Evolutionary conservation across 2,797 vertebrate genomes (phyloP).

Genomic region (Cuculus canorus): DNA sequence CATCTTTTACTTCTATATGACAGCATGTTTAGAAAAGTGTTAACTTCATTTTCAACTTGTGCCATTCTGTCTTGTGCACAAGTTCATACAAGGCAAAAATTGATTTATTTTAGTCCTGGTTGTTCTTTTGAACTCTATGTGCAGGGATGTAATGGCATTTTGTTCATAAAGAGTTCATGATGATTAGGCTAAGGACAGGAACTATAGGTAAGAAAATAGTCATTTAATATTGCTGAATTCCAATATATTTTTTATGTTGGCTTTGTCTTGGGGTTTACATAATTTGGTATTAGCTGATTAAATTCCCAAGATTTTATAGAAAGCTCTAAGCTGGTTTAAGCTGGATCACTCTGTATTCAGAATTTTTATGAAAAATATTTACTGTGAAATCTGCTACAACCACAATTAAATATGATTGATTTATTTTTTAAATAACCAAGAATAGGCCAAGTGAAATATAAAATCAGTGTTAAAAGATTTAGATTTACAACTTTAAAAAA

Average conservation of each 20-base stretch:
- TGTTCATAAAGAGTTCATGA: not conserved
- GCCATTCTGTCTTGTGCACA: not conserved
- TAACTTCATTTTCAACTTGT: slow-evolving; percentile 21
- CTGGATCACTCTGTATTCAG: not conserved
- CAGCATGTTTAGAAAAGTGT: not conserved
- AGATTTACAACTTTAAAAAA: not conserved
- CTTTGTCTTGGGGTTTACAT: not conserved
- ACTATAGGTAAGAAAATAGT: not conserved
- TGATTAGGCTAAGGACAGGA: not conserved
- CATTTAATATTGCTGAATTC: not conserved
- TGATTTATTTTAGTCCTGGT: not conserved
- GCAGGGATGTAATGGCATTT: not conserved
- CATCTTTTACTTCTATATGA: not conserved
- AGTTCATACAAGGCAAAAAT: not conserved
- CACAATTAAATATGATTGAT: not conserved
- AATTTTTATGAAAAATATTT: not conserved
- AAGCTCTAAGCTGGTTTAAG: not conserved
- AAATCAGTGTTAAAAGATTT: not conserved
- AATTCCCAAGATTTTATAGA: not conserved
- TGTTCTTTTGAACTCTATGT: not conserved
- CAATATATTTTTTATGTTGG: not conserved
- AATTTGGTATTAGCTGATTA: not conserved
- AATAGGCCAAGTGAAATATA: not conserved
- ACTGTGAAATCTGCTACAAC: not conserved
- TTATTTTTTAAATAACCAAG: not conserved